Conservation (phyloP, 1,140 invertebrate species). For the Macrosteles quadrilineatus region DNA sequence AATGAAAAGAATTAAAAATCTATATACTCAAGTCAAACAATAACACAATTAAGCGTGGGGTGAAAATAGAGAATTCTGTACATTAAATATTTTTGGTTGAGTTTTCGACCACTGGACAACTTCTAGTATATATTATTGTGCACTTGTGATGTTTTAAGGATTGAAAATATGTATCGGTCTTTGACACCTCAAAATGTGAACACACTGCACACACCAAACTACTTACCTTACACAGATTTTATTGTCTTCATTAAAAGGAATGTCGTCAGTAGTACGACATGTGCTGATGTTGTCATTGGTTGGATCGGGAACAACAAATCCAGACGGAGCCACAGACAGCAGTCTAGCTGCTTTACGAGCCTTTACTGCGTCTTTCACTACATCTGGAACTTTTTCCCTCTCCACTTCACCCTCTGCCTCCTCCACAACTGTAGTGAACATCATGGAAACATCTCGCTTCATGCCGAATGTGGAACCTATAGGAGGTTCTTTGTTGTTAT, state of each 20-base stretch:
- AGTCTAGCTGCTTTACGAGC: conserved; percentile 34
- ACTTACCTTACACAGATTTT: no score
- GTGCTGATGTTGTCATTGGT: background rate
- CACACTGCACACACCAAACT: no score
- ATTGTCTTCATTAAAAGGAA: background rate
- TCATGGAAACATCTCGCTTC: conserved; percentile 73
- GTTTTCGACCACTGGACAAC: no score
- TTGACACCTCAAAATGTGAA: no score
- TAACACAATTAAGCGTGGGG: no score
- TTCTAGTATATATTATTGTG: no score
- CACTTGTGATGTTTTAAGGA: no score
- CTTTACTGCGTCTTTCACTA: conserved; percentile 39
- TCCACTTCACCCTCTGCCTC: conserved; percentile 42
- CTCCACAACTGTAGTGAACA: conserved; percentile 76
- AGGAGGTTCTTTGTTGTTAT: conserved; percentile 37
- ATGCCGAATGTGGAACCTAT: conserved; percentile 53
- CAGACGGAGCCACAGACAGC: conserved; percentile 23
- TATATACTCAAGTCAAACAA: no score
- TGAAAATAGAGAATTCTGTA: no score
- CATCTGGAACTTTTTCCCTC: conserved; percentile 37
- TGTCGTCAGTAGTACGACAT: background rate
- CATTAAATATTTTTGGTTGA: no score
- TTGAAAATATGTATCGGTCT: no score
- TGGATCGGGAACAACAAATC: conserved; percentile 32
- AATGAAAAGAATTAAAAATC: no score